Evolutionary conservation across 1,140 invertebrate species (phyloP), one percentile per base, ranked within the genome.

Genomic region (Nomia melanderi): DNA sequence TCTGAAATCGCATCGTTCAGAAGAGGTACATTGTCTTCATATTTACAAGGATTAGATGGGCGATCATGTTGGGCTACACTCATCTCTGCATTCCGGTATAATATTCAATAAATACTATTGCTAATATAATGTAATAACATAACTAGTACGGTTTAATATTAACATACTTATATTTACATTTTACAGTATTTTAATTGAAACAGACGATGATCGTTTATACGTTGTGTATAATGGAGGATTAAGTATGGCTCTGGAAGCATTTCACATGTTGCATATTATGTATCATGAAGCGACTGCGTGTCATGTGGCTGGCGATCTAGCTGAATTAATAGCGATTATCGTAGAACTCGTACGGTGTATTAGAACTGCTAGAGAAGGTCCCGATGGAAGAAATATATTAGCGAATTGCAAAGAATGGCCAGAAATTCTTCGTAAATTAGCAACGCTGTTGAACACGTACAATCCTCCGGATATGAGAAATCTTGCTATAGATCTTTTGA

Each of bases 201-300:
- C 95, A 20, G 96, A 97, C 80, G 97, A 98, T 79, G 98, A 99
- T 91, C 94, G 96, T 85, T 90, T 98, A 29, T 96, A 97, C 86
- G 96, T 98, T 5, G 95, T 98, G 5, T 97, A 96, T 79, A 97
- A 98, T 87, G 96, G 96, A 64, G 98, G 97, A 8, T 93, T 99
- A 50, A 95, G 96, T 77, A 96, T 98, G 93, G 95, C 97, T 27
- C 96, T 97, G 90, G 97, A 98, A 94, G 96, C 97, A 23, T 95
- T 98, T 86, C 96, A 97, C 90, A 98, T 97, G 78, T 92, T 98
- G 70, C 97, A 98, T 93, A 96, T 97, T 81, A 98, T 98, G 96
- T 97, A 98, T 88, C 97, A 98, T 86, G 97, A 98, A 91, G 97
- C 97, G 20, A 97, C 97, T 6, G 96, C 96, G 0, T 98, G 97